Conservation (phyloP, 2,797 vertebrate species). For the Odontamblyopus rebecca region DNA sequence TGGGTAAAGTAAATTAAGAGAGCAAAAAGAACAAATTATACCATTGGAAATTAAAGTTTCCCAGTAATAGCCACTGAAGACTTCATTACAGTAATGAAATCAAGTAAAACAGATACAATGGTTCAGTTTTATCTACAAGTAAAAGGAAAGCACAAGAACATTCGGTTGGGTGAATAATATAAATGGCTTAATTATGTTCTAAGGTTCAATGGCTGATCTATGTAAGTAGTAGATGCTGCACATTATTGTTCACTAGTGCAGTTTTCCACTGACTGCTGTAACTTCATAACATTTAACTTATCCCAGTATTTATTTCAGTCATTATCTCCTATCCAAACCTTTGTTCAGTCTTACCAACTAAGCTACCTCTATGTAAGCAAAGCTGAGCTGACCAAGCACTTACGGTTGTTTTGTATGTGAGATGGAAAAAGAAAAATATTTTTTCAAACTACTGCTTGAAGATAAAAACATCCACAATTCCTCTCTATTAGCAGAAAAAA, state of each 20-base stretch:
- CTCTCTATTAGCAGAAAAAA: background rate
- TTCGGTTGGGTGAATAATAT: no score
- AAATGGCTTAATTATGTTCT: no score
- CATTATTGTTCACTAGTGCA: no score
- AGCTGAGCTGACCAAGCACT: background rate
- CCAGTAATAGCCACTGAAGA: background rate
- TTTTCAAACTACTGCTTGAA: background rate
- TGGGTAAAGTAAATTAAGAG: slow-evolving; percentile 17
- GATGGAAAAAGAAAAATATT: background rate
- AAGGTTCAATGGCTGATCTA: no score
- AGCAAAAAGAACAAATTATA: slow-evolving; percentile 28
- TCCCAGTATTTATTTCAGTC: no score
- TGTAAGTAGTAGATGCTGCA: no score
- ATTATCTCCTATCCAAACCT: no score
- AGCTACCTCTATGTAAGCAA: background rate
- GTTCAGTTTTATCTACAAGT: background rate
- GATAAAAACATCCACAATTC: slow-evolving; percentile 21
- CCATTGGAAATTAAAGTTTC: slow-evolving; percentile 9
- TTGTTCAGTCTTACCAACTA: no score
- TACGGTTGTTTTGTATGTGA: background rate
- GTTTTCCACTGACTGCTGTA: no score
- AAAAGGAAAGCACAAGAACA: background rate
- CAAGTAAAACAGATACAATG: background rate
- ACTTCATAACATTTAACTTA: background rate
- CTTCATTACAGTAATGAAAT: background rate